These are phyloP conservation scores for Panurus biarmicus DNA, from an alignment of 2,113 vertebrate genomes.

Conservation along the genomic window DNA sequence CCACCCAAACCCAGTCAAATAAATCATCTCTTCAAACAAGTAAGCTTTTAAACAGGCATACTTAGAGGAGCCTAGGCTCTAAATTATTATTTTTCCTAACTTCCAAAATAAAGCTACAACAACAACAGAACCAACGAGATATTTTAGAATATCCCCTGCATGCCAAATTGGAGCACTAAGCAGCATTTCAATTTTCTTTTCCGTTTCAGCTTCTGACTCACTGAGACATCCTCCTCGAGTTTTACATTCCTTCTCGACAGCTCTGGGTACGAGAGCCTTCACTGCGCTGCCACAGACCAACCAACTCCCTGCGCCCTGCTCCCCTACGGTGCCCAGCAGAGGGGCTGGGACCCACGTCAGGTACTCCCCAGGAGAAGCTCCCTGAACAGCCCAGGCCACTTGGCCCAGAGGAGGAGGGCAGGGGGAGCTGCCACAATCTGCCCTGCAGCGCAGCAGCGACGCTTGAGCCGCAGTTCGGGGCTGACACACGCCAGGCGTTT, in stretches of 20 bases:
- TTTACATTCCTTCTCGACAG: background rate
- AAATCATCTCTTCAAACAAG: background rate
- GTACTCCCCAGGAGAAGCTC: background rate
- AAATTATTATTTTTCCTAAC: background rate
- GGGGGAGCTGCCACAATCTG: background rate
- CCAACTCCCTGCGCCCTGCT: background rate
- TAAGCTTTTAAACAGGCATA: background rate
- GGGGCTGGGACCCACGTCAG: background rate
- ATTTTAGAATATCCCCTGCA: background rate
- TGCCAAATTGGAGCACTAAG: background rate
- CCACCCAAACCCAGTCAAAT: background rate
- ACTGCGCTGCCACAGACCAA: background rate
- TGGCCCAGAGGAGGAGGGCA: background rate
- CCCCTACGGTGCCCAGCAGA: background rate
- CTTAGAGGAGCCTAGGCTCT: background rate
- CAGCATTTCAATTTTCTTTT: background rate
- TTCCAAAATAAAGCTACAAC: background rate
- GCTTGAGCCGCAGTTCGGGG: fast-evolving
- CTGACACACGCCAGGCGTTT: background rate
- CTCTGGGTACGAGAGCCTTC: background rate
- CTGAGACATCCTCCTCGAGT: background rate
- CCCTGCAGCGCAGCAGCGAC: background rate
- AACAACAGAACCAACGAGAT: background rate
- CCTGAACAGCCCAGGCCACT: background rate
- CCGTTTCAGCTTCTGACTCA: background rate